Conservation (phyloP, 2,113 vertebrate genomes). For the Cavia porcellus region DNA sequence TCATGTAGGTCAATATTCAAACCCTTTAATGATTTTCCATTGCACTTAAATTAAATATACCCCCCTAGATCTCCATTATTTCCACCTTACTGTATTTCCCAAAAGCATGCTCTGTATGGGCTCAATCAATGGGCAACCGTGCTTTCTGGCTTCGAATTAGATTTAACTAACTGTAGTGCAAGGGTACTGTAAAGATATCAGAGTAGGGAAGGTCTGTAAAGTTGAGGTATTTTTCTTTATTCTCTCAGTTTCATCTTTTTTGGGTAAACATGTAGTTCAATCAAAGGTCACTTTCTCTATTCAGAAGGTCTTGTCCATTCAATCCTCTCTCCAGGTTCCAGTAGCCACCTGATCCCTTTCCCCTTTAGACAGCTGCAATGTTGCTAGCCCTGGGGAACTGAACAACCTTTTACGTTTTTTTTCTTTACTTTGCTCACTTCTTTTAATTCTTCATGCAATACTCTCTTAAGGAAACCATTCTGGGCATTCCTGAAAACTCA, state of each 20-base stretch:
- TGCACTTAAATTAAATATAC: neutral
- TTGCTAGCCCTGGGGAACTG: neutral
- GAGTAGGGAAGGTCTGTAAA: neutral
- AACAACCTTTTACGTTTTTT: neutral
- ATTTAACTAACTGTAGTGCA: neutral
- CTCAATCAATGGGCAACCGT: neutral
- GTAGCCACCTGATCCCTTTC: neutral
- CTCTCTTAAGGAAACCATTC: neutral
- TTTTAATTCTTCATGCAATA: constrained; percentile 12
- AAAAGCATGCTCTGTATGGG: neutral
- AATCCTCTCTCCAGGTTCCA: neutral
- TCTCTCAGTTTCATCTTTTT: neutral
- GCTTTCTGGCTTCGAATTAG: neutral
- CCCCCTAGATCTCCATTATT: neutral
- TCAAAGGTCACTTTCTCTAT: neutral
- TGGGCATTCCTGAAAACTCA: neutral
- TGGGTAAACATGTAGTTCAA: neutral
- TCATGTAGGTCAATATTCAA: neutral
- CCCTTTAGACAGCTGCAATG: neutral
- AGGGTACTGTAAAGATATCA: neutral
- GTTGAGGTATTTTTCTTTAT: neutral
- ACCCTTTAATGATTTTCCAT: neutral
- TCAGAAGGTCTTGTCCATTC: neutral
- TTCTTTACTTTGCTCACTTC: neutral
- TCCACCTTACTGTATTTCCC: neutral